Conservation (phyloP, 1,140 invertebrate species). For the Microplitis mediator region DNA sequence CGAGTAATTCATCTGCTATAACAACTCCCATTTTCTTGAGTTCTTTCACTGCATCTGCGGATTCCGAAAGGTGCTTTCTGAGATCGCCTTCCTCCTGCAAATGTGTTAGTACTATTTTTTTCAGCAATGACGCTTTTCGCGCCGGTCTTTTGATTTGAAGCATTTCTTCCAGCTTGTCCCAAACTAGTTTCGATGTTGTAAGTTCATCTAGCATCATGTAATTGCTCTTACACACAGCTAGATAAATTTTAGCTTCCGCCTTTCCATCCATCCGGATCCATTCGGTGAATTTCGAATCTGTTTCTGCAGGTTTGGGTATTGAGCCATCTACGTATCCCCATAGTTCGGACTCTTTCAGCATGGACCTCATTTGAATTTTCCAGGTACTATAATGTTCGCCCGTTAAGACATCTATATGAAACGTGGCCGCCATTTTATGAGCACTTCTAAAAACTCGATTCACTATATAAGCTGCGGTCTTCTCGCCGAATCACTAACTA, state of each 20-base stretch:
- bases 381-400: conserved; percentile 27
- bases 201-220: background rate
- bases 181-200: conserved; percentile 29
- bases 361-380: conserved; percentile 23
- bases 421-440: background rate
- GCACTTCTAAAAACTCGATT: no score
- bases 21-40: conserved; percentile 22
- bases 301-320: background rate
- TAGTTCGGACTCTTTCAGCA: conserved; percentile 22
- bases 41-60: conserved; percentile 22
- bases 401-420: conserved; percentile 4
- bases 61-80: conserved; percentile 8
- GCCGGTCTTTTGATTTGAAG: conserved; percentile 35
- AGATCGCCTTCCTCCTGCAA: conserved; percentile 36
- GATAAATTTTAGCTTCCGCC: conserved; percentile 7
- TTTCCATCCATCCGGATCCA: conserved; percentile 15
- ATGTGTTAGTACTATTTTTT: conserved; percentile 28
- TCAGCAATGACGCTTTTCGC: conserved; percentile 37
- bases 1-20: conserved; percentile 14
- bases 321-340: conserved; percentile 23
- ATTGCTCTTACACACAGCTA: background rate
- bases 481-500: no score
- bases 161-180: conserved; percentile 25
- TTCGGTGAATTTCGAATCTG: background rate
- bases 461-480: no score